Evolutionary conservation across 92 coral and sea anemone genomes (phyloP), one percentile per base, ranked within the genome.

Genomic region (Umimayanthus chanpuru): DNA sequence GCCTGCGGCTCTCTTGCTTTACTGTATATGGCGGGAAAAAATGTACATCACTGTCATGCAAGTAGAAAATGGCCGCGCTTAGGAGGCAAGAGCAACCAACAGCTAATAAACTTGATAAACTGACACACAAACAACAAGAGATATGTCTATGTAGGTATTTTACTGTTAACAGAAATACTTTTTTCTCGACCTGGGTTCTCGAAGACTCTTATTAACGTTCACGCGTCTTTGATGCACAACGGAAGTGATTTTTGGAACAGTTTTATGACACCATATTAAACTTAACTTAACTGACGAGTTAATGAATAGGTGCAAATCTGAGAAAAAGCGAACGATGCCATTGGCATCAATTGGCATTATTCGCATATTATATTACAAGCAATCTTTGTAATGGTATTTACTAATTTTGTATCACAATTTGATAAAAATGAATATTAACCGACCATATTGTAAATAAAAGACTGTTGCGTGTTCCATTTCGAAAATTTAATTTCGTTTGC

Each of bases 281-380:
- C 36, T 32, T 32, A 53, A 53, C 58, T 53, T 53, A 53, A 53
- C 16, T 76, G 73, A 8, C 43, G 29, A 20, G 29, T 41, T 41
- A 41, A 76, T 76, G 80, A 76, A 18, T 76, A 76, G 80, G 80
- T 29, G 80, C 56, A 76, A 76, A 76, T 76, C 18, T 76, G 80
- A 21, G 80, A 23, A 41, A 76, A 14, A 71, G 75, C 75, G 36
- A n/a, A n/a, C 12, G 73, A 68, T n/a, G 26, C 30, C 9, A 25
- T 23, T 68, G 73, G 36, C 30, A 1, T 67, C n/a, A n/a, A n/a
- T 32, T 32, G 36, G 36, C 0, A 2, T 32, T 32, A 32, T 32
- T 32, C 36, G 36, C 2, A 2, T 68, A n/a, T 4, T n/a, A 23
- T 43, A 43, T 43, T 16, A 8, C 56, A 2, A 50, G 10, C 56